phyloP scores from a whole-genome alignment of 1,140 invertebrate species.

The Sminthurides bifidus region DNA sequence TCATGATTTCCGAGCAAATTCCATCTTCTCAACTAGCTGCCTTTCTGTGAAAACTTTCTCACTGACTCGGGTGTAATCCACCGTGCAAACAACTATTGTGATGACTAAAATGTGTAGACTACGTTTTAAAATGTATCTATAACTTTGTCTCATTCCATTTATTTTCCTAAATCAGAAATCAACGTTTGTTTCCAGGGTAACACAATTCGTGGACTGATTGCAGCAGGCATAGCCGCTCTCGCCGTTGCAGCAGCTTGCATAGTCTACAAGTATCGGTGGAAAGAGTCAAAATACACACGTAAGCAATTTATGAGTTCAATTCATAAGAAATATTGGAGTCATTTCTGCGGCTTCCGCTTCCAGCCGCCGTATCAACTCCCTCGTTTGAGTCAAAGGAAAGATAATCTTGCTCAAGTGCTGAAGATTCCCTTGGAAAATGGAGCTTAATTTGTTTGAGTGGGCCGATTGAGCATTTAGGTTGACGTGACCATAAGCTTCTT shows the following conservation, averaged over 20 bases:
- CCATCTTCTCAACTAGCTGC: no score
- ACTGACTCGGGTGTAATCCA: no score
- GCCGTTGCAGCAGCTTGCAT: not conserved
- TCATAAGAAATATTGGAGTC: not conserved
- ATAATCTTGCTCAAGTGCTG: not conserved
- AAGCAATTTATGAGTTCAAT: not conserved
- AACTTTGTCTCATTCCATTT: no score
- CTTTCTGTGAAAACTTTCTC: no score
- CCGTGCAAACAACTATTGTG: no score
- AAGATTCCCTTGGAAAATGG: not conserved
- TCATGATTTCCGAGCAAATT: no score
- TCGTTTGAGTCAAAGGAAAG: not conserved
- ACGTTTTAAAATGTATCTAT: no score
- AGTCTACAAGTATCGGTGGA: conserved; percentile 16
- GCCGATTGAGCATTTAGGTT: not conserved
- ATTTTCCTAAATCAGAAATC: no score
- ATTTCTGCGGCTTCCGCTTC: not conserved
- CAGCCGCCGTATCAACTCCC: no score
- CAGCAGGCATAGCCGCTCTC: not conserved
- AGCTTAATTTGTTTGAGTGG: not conserved
- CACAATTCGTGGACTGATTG: conserved; percentile 6
- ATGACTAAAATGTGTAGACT: no score
- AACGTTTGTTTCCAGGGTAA: no score
- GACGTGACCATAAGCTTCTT: not conserved
- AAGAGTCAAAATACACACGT: not conserved